Base-by-base conservation (phyloP, 2,888 invertebrate genomes). In the Dryobota labecula region DNA sequence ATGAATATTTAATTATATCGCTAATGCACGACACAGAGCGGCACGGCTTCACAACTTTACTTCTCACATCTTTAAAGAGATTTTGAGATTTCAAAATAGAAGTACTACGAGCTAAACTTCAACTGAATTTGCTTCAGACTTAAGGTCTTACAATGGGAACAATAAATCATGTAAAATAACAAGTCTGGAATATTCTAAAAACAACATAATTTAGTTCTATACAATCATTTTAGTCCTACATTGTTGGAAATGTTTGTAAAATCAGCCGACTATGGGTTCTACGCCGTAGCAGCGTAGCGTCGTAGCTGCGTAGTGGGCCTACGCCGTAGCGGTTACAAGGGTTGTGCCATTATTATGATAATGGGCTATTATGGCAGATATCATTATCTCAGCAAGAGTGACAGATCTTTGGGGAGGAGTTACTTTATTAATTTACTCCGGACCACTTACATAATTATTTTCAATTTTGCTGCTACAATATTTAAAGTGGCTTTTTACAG, bases 351-450 rank as follows among this genome's bases (percentile, higher is more conserved):
- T 90, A 91, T 91, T 87, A 89, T 90, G 91, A 87, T 91, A 91
- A 91, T 91, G 87, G 88, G 76, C 87, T 88, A 89, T 90, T 88
- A 90, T 89, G 84, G 85, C 86, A 86, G 88, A 88, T 90, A 90
- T 87, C 88, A 87, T 89, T 89, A 90, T 89, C 88, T 88, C 73
- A 72, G 83, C 76, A 77, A 70, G 78, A 84, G 82, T 81, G 72
- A 85, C 82, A 79, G 87, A 88, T 88, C 87, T 89, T 80, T 61
- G 73, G 74, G 86, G 80, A 76, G 86, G 90, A 87, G 88, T 91
- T 90, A 87, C 88, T 91, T 90, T 87, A 89, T 89, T 89, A 89
- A 90, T 88, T 87, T 81, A 82, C 78, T 58, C 62, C 38, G 66
- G 61, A 54, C 70, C 66, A 80, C 76, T 81, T 68, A 65, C 65